Conservation (phyloP, 2,888 invertebrate genomes). For the Operophtera brumata region DNA sequence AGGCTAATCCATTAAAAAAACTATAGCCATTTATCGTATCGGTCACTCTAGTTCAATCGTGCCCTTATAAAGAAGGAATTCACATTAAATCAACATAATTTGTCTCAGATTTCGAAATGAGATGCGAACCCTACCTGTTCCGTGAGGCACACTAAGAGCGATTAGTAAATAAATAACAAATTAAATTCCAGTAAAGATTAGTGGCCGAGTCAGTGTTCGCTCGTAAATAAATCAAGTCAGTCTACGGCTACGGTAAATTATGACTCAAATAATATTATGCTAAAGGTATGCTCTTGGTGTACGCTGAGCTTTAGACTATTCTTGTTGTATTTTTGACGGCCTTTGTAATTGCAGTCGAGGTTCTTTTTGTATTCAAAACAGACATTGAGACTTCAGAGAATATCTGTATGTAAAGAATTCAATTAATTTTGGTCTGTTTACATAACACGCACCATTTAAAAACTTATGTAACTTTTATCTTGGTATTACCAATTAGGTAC, state of each 20-base stretch:
- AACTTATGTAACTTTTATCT: too few relatives aligned
- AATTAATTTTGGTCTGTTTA: too few relatives aligned
- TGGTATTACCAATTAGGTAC: too few relatives aligned
- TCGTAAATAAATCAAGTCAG: constrained; percentile 77
- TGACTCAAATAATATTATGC: constrained; percentile 76
- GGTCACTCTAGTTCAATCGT: constrained; percentile 20
- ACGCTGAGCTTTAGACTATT: constrained; percentile 29
- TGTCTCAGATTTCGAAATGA: constrained; percentile 45
- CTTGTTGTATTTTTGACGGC: constrained; percentile 30
- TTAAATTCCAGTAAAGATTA: constrained; percentile 77
- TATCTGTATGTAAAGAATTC: background rate
- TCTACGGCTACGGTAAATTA: constrained; percentile 62
- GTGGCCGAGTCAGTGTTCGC: constrained; percentile 63
- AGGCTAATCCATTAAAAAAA: too few relatives aligned
- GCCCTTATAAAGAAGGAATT: constrained; percentile 27
- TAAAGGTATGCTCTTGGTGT: constrained; percentile 49
- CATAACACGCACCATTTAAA: too few relatives aligned
- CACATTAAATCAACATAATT: constrained; percentile 38
- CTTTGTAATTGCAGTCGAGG: constrained; percentile 41
- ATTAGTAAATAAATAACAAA: constrained; percentile 76
- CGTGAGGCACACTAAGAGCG: constrained; percentile 48
- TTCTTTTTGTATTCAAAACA: constrained; percentile 24
- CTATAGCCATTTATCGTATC: background rate
- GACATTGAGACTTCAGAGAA: constrained; percentile 14
- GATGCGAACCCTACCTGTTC: constrained; percentile 50